Evolutionary conservation across 2,113 vertebrate genomes (phyloP).

Genomic region (Rattus rattus): DNA sequence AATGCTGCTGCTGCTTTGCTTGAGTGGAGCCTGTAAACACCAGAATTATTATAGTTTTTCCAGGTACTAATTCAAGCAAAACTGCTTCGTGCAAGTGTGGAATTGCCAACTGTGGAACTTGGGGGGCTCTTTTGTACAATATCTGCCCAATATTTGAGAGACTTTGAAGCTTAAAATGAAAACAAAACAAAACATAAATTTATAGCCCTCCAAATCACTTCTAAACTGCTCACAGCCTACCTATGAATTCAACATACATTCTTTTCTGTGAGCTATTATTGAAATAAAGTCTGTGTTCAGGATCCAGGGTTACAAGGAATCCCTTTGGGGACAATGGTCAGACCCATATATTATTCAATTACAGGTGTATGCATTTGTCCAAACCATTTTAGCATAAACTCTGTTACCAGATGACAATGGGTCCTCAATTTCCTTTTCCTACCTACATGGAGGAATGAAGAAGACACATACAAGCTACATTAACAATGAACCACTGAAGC

Average conservation of each 20-base stretch:
- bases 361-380: neutral
- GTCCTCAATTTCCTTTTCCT: neutral
- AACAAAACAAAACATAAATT: neutral
- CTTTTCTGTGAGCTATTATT: slow-evolving; percentile 39
- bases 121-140: neutral
- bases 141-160: neutral
- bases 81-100: neutral
- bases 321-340: neutral
- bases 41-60: slow-evolving; percentile 45
- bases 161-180: slow-evolving; percentile 22
- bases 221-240: neutral
- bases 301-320: neutral
- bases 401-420: slow-evolving; percentile 25
- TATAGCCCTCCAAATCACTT: slow-evolving; percentile 7
- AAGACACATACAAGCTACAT: neutral
- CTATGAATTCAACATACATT: slow-evolving; percentile 15
- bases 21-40: slow-evolving; percentile 68
- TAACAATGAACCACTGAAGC: slow-evolving; percentile 34
- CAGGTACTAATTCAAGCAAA: slow-evolving; percentile 55
- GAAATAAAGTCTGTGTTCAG: slow-evolving; percentile 52
- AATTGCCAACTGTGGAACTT: neutral
- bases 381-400: neutral
- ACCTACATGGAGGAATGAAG: neutral
- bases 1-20: slow-evolving; percentile 46
- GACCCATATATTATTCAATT: neutral